Percentiles rank a stretch among this genome's conserved stretches.
Conservation (phyloP, 1,140 invertebrate species). For the Conus ventricosus region DNA sequence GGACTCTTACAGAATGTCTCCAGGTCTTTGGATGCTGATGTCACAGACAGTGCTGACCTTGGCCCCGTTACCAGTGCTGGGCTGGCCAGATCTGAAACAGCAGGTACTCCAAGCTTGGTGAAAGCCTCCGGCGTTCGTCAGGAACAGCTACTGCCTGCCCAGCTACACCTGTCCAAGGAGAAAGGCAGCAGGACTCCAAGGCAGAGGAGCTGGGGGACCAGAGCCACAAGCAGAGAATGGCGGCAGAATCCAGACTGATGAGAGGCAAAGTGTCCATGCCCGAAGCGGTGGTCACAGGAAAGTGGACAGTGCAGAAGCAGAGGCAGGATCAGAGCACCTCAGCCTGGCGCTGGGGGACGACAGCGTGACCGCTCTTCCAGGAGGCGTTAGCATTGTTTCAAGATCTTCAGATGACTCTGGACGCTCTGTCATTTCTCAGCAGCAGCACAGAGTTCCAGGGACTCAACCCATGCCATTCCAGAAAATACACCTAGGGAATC, state of each 20-base stretch:
- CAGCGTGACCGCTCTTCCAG: too few relatives aligned
- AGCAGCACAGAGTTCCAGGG: too few relatives aligned
- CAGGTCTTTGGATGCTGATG: conserved; percentile 61
- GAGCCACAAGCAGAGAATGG: conserved; percentile 40
- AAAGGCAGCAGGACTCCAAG: conserved; percentile 80
- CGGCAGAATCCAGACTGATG: conserved; percentile 44
- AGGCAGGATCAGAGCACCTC: too few relatives aligned
- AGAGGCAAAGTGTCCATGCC: conserved; percentile 25
- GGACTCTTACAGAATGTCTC: conserved; percentile 68
- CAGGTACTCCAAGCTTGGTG: conserved; percentile 49
- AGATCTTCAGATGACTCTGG: too few relatives aligned
- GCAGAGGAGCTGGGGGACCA: conserved; percentile 80
- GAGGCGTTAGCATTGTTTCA: too few relatives aligned
- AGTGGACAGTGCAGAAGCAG: too few relatives aligned
- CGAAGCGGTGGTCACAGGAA: background rate
- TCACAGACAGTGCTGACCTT: conserved; percentile 43
- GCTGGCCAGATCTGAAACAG: conserved; percentile 48
- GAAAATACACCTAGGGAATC: too few relatives aligned
- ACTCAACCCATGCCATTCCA: too few relatives aligned
- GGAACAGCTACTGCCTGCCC: conserved; percentile 77
- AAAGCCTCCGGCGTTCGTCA: conserved; percentile 33
- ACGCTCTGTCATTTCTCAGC: too few relatives aligned
- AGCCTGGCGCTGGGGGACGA: too few relatives aligned
- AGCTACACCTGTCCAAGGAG: conserved; percentile 79
- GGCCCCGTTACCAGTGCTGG: conserved; percentile 51